These are phyloP conservation scores for Rhadinocentrus ornatus DNA, from an alignment of 2,797 vertebrate species.

Conservation along the genomic window DNA sequence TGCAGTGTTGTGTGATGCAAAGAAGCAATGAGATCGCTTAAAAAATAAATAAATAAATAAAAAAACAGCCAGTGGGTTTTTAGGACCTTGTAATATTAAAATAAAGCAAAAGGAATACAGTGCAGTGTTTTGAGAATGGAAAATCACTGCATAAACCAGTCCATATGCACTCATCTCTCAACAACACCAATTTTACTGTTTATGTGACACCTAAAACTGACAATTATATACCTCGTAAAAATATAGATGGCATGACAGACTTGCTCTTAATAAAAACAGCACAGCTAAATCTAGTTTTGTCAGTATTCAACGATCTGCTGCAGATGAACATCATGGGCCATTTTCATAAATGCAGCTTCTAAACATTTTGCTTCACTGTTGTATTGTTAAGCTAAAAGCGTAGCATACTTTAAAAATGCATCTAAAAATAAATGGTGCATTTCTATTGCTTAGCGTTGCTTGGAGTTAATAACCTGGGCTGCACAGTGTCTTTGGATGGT, in stretches of 20 bases:
- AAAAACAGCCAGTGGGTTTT: conserved; percentile 55
- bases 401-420: not conserved
- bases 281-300: conserved; percentile 7
- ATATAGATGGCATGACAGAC: not conserved
- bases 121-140: conserved; percentile 25
- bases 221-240: conserved; percentile 2
- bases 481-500: not conserved
- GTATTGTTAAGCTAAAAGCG: not conserved
- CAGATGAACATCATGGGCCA: not conserved
- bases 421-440: not conserved
- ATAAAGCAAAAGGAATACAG: conserved; percentile 40
- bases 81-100: conserved; percentile 39
- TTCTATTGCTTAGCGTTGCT: not conserved
- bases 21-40: conserved; percentile 51
- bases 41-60: conserved; percentile 24
- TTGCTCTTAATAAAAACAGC: not conserved
- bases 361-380: not conserved
- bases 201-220: conserved; percentile 8
- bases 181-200: conserved; percentile 8
- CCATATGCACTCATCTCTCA: conserved; percentile 5
- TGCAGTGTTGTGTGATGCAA: conserved; percentile 42
- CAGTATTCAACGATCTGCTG: conserved; percentile 11
- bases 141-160: conserved; percentile 12
- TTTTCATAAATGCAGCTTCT: not conserved
- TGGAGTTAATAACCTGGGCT: not conserved